Conservation (phyloP, 2,888 invertebrate species). For the Lasius platythorax region DNA sequence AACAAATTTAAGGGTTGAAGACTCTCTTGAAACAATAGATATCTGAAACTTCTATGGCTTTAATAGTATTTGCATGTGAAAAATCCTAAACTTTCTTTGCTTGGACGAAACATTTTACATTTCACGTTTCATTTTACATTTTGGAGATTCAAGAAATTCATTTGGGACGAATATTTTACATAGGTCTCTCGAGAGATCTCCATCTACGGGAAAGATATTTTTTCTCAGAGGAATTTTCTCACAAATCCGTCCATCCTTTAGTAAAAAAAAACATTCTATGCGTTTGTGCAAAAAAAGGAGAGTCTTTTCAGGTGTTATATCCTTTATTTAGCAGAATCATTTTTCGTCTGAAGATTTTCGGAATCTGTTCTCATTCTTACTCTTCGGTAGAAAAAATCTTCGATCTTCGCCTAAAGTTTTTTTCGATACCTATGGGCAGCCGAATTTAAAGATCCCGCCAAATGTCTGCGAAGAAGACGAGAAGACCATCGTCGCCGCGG, state of each 20-base stretch:
- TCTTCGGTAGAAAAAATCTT: not conserved
- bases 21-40: not conserved
- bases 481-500: conserved; percentile 91
- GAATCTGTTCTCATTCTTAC: not conserved
- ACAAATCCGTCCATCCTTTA: not conserved
- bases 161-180: not conserved
- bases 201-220: not conserved
- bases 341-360: not conserved
- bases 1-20: not conserved
- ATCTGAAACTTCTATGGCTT: not conserved
- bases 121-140: not conserved
- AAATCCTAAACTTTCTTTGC: not conserved
- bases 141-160: not conserved
- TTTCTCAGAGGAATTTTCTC: not conserved
- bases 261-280: not conserved
- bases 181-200: not conserved
- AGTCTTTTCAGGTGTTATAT: not conserved
- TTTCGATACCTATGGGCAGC: not conserved
- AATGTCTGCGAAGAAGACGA: conserved; percentile 77
- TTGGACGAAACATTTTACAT: not conserved
- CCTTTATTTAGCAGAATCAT: not conserved
- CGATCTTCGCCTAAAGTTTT: not conserved
- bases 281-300: not conserved
- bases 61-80: not conserved
- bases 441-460: conserved; percentile 15